These are phyloP conservation scores for Yponomeuta evonymella DNA, from an alignment of 2,888 invertebrate species.

Conservation along the genomic window DNA sequence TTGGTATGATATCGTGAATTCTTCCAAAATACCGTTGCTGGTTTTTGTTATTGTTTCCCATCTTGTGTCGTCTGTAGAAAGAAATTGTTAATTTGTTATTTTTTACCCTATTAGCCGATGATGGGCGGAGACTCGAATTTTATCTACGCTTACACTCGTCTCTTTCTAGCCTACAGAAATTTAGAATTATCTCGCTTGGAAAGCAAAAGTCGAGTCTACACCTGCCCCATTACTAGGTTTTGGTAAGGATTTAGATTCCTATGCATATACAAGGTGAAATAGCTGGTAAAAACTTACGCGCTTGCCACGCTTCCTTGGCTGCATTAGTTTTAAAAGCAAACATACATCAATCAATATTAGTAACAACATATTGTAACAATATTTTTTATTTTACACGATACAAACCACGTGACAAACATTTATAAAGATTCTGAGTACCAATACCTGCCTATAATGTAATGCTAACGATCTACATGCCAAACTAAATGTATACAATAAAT, in stretches of 20 bases:
- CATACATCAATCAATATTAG: conserved; percentile 12
- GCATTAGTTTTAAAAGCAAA: conserved; percentile 54
- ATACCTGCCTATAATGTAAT: too few species aligned
- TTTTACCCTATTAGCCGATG: not conserved
- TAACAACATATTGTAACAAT: too few species aligned
- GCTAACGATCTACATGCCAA: too few species aligned
- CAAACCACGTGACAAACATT: too few species aligned
- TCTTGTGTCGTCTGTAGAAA: conserved; percentile 83
- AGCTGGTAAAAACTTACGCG: conserved; percentile 68
- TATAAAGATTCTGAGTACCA: too few species aligned
- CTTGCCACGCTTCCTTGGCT: conserved; percentile 83
- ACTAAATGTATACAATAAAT: too few species aligned
- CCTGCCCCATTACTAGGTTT: too few species aligned
- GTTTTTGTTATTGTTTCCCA: conserved; percentile 93
- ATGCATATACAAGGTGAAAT: not conserved
- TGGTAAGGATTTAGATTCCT: not conserved
- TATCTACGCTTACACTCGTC: too few species aligned
- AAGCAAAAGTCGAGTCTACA: too few species aligned
- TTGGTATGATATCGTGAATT: conserved; percentile 92
- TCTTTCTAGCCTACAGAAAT: too few species aligned
- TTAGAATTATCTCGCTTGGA: too few species aligned
- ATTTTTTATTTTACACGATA: too few species aligned
- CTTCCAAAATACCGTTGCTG: conserved; percentile 88
- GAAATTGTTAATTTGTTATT: not conserved
- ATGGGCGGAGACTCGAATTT: not conserved